These are phyloP conservation scores for Riparia riparia DNA, from an alignment of 2,113 vertebrate species.

Conservation along the genomic window DNA sequence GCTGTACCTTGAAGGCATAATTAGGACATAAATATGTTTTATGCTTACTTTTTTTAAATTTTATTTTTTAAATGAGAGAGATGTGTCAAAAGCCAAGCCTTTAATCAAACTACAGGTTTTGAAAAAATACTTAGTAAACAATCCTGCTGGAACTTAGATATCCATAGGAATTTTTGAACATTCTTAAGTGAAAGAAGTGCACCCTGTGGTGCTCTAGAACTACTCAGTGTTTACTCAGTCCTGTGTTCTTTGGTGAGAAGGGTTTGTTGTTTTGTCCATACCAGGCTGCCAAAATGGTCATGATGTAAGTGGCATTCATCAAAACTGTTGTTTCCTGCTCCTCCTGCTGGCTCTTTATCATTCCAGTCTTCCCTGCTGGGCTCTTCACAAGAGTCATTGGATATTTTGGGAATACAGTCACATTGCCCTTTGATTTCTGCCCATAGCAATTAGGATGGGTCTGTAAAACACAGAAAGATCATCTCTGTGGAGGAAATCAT, in stretches of 20 bases:
- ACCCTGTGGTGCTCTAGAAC: background rate
- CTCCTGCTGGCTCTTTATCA: background rate
- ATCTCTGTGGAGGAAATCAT: background rate
- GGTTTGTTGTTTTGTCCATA: background rate
- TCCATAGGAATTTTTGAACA: background rate
- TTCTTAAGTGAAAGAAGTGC: background rate
- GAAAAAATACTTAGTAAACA: background rate
- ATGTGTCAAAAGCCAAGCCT: background rate
- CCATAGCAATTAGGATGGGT: background rate
- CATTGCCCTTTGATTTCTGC: background rate
- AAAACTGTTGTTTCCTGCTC: background rate
- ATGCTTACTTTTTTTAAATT: background rate
- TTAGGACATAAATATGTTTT: background rate
- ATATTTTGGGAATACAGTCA: background rate
- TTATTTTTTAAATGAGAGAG: background rate
- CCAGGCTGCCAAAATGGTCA: background rate
- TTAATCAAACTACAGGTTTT: background rate
- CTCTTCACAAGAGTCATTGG: background rate
- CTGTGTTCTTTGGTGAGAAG: background rate
- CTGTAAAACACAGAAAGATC: background rate
- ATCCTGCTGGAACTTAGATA: background rate
- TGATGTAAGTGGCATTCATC: background rate
- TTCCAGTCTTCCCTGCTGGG: background rate
- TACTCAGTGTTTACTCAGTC: background rate
- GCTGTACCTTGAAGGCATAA: background rate